Base-by-base conservation (phyloP, 1,140 invertebrate species). In the Andricus grossulariae region DNA sequence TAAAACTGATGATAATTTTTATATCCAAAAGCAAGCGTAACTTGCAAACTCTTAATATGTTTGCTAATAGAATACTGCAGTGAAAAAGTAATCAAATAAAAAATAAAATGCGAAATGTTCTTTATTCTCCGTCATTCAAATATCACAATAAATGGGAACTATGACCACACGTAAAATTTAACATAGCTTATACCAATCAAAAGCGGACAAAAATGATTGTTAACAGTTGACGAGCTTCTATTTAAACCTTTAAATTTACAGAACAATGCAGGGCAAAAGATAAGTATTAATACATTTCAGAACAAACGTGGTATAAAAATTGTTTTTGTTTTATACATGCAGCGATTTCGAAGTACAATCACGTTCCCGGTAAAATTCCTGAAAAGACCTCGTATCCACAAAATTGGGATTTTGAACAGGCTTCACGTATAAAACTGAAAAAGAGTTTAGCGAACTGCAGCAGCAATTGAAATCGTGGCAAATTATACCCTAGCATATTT, bases 181-280 rank as follows among this genome's bases (percentile, higher is more conserved):
- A n/a, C 1, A 54, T 54, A 32, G 25, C 5, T 54, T 52, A 32
- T 32, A 12, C 3, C n/a, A 15, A 60, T 32, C 32, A 15, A 19
- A 13, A 2, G 19, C 5, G 12, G 32, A 60, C n/a, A 32, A 57
- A 19, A 19, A 12, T 19, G 7, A 57, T 25, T 66, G 16, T 39
- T 7, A 32, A 39, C 25, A 66, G 25, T 66, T 39, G 0, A 39
- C 57, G 5, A 60, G 32, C 19, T 60, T 32, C 15, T 15, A 10
- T 60, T 60, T 60, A 25, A 12, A 25, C 21, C 19, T 2, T 60
- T 32, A 32, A 60, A 19, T 60, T 60, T 60, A 25, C 55, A 66
- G 57, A 66, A 66, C 57, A 66, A 66, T 32, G 16, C 11, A 66
- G 13, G 16, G 13, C 13, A 25, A 66, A 66, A 66, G 57, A 39